Evolutionary conservation across 2,888 invertebrate genomes (phyloP).

Genomic region (Capitulum mitella): DNA sequence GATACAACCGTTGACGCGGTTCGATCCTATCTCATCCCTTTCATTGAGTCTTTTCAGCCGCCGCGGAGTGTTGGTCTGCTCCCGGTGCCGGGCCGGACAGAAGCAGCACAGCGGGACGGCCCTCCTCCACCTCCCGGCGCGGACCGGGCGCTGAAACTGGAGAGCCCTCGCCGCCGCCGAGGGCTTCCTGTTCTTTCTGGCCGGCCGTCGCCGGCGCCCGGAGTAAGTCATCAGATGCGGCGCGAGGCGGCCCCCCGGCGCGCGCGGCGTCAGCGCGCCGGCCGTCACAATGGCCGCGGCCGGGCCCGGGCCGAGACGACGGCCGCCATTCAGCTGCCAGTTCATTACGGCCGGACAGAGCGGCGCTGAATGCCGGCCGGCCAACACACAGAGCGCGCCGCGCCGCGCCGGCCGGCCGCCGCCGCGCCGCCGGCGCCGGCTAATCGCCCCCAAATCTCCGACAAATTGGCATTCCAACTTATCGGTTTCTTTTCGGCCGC

Average conservation of each 20-base stretch:
- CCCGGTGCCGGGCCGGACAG: neutral
- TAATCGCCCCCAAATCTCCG: constrained; percentile 14
- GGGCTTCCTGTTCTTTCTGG: neutral
- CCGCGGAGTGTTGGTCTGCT: neutral
- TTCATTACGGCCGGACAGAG: constrained; percentile 1
- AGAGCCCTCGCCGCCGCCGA: neutral
- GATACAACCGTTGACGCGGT: neutral
- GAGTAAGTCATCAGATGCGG: constrained; percentile 1
- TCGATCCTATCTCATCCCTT: neutral
- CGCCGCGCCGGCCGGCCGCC: neutral
- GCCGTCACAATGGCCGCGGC: neutral
- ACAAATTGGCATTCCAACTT: constrained; percentile 22
- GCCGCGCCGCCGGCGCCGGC: neutral
- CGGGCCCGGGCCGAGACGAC: too few species aligned
- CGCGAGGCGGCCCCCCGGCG: neutral
- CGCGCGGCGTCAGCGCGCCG: neutral
- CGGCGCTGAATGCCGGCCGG: neutral
- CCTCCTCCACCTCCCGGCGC: neutral
- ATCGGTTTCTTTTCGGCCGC: neutral
- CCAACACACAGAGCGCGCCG: neutral
- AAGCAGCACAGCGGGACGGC: neutral
- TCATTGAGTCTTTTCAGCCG: neutral
- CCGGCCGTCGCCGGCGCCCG: too few species aligned
- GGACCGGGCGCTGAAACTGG: neutral
- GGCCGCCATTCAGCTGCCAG: constrained; percentile 8